Percentiles rank a stretch among this genome's conserved stretches.
Evolutionary conservation across 2,888 invertebrate genomes (phyloP).

Genomic region (Dicranocentrus wangi): DNA sequence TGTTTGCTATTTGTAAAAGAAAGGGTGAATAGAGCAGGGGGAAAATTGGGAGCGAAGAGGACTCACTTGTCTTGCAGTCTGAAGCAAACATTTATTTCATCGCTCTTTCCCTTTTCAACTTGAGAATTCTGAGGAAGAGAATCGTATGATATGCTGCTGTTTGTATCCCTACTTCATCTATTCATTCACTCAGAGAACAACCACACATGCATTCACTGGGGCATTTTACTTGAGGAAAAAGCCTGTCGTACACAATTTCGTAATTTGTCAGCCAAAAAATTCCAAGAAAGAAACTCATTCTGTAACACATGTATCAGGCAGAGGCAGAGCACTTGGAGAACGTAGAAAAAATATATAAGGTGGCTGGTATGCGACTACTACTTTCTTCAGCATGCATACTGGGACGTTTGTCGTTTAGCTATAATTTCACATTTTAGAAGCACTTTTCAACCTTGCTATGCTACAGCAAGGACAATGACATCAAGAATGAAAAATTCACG

Average conservation of each 20-base stretch:
- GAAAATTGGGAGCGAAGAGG: background rate
- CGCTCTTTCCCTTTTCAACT: background rate
- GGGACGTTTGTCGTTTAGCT: too few species aligned
- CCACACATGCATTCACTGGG: slow-evolving; percentile 25
- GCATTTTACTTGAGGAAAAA: slow-evolving; percentile 43
- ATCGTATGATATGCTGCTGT: background rate
- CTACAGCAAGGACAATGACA: background rate
- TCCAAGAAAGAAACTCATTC: background rate
- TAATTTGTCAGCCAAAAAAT: slow-evolving; percentile 42
- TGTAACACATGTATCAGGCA: background rate
- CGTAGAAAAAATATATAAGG: too few species aligned
- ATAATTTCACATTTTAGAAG: slow-evolving; percentile 4
- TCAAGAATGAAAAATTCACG: slow-evolving; percentile 30
- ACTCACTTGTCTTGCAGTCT: slow-evolving; percentile 18
- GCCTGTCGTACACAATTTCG: slow-evolving; percentile 46
- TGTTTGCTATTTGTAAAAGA: background rate
- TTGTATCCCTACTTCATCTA: background rate
- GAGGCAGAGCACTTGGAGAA: background rate
- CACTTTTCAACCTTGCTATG: background rate
- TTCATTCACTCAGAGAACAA: slow-evolving; percentile 19
- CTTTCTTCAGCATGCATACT: too few species aligned
- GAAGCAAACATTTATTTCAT: slow-evolving; percentile 28
- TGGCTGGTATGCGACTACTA: too few species aligned
- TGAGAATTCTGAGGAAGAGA: background rate
- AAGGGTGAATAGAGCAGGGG: background rate